These are phyloP conservation scores for Polypedilum vanderplanki DNA, from an alignment of 1,140 invertebrate species.

Conservation along the genomic window DNA sequence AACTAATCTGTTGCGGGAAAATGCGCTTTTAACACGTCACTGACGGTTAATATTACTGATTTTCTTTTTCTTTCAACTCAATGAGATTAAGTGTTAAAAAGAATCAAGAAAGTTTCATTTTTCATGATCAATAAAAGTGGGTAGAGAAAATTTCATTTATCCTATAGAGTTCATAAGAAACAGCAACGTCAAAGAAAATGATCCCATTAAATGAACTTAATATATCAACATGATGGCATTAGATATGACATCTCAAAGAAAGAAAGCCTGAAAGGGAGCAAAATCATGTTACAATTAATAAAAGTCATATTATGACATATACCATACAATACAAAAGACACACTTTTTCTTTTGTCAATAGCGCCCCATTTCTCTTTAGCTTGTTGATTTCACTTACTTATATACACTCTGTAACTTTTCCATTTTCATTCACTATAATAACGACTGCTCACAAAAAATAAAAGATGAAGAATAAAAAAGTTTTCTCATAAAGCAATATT, in stretches of 20 bases:
- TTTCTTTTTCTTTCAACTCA: no score
- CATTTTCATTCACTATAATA: no score
- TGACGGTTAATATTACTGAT: no score
- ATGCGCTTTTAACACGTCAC: no score
- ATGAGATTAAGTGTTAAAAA: no score
- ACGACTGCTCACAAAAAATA: no score
- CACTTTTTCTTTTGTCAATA: not conserved
- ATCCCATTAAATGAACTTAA: conserved; percentile 13
- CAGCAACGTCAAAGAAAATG: conserved; percentile 3
- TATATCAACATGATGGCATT: not conserved
- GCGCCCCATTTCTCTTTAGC: not conserved
- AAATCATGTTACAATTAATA: conserved; percentile 19
- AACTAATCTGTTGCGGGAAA: no score
- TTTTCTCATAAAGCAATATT: not conserved
- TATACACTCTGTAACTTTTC: no score
- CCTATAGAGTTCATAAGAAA: not conserved
- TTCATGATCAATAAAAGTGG: conserved; percentile 6
- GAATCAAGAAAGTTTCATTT: not conserved
- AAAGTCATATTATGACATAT: not conserved
- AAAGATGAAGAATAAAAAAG: no score
- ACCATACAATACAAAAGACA: not conserved
- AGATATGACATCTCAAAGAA: conserved; percentile 3
- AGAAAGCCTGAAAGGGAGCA: no score
- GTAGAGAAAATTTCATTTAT: conserved; percentile 1
- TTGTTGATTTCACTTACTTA: not conserved